A percentile compares a stretch with the other conserved stretches of the same genome.
These are phyloP conservation scores for Hemicrepidius hirtus DNA, from an alignment of 2,888 invertebrate species.

Conservation along the genomic window DNA sequence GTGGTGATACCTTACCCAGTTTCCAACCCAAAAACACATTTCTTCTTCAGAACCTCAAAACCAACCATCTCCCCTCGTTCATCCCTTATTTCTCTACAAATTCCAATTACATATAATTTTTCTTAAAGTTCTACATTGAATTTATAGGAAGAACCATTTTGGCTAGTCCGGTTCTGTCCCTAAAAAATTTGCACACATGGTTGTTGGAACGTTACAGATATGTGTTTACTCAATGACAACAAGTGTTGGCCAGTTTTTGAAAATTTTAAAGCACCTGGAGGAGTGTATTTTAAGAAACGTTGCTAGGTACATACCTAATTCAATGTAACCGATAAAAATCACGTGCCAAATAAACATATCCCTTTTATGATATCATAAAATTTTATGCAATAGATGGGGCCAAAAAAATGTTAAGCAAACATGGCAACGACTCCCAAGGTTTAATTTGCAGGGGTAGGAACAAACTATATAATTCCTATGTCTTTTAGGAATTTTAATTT, in stretches of 20 bases:
- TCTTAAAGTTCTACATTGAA: no score
- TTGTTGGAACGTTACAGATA: constrained; percentile 9
- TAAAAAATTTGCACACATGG: not conserved
- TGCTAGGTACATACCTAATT: not conserved
- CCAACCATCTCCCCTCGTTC: no score
- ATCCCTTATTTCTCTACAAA: no score
- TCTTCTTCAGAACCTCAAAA: no score
- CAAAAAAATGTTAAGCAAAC: no score
- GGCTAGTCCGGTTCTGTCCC: not conserved
- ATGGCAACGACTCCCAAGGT: no score
- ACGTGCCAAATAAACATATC: not conserved
- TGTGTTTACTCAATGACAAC: constrained; percentile 7
- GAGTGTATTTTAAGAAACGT: constrained; percentile 17
- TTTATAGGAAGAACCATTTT: not conserved
- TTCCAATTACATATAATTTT: no score
- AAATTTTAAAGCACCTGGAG: constrained; percentile 17
- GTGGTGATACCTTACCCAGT: not conserved
- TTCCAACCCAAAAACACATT: not conserved
- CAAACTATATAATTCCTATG: no score
- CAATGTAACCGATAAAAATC: not conserved
- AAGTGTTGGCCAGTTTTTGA: constrained; percentile 22
- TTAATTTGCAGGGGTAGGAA: no score
- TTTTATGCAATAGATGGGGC: no score
- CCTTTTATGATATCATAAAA: no score
- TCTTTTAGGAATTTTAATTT: no score